Percentiles rank a stretch among this genome's conserved stretches.
Conservation (phyloP, 2,888 invertebrate species). For the Cartodere bifasciata region DNA sequence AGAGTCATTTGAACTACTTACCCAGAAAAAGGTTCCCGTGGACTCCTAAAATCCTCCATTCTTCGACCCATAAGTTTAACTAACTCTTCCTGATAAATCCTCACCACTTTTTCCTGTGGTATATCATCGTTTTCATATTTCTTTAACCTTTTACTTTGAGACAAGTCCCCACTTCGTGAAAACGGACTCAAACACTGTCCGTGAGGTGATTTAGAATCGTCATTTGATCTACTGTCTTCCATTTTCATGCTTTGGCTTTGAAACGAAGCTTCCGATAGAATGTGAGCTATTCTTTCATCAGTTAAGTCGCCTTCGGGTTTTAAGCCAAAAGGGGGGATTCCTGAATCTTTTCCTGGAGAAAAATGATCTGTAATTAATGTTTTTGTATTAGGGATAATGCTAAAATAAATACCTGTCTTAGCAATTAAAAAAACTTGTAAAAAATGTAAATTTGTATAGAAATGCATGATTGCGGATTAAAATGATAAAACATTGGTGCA, state of each 20-base stretch:
- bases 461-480: too few relatives aligned
- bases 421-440: slow-evolving; percentile 11
- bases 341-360: slow-evolving; percentile 69
- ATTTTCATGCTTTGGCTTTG: slow-evolving; percentile 55
- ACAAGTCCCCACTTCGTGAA: slow-evolving; percentile 57
- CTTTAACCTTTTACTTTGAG: slow-evolving; percentile 63
- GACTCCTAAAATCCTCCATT: slow-evolving; percentile 60
- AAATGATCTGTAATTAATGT: slow-evolving; percentile 37
- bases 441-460: too few relatives aligned
- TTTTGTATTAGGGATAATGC: too few relatives aligned
- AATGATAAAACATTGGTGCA: too few relatives aligned
- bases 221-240: slow-evolving; percentile 62
- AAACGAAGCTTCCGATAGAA: slow-evolving; percentile 84
- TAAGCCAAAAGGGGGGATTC: slow-evolving; percentile 65
- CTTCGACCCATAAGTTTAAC: slow-evolving; percentile 81
- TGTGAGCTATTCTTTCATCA: slow-evolving; percentile 87
- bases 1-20: slow-evolving; percentile 34
- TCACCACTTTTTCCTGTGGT: slow-evolving; percentile 89
- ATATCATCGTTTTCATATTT: slow-evolving; percentile 90
- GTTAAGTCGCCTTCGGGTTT: slow-evolving; percentile 64
- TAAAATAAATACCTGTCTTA: too few relatives aligned
- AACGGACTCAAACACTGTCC: slow-evolving; percentile 73
- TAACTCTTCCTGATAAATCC: slow-evolving; percentile 90
- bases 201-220: slow-evolving; percentile 69
- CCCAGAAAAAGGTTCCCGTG: slow-evolving; percentile 69